These are phyloP conservation scores for Ectropis crepuscularia DNA, from an alignment of 2,888 invertebrate genomes.

Conservation along the genomic window DNA sequence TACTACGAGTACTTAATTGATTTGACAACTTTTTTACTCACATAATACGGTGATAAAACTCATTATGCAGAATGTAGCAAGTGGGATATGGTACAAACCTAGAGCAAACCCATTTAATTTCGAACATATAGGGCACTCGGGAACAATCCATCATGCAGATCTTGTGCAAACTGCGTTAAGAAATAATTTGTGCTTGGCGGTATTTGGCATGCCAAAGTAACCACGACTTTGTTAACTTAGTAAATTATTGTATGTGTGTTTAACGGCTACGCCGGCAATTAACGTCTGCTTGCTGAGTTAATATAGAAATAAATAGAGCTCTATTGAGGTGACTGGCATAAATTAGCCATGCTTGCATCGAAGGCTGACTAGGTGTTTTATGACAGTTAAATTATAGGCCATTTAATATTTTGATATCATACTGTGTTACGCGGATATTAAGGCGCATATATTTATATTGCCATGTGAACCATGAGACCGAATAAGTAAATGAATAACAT, in stretches of 20 bases:
- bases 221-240: constrained; percentile 6
- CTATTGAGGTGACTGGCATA: constrained; percentile 34
- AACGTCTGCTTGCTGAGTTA: constrained; percentile 32
- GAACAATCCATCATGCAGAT: constrained; percentile 16
- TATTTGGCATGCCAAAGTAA: background rate
- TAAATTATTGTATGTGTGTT: constrained; percentile 17
- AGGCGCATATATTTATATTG: no score
- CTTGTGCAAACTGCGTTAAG: constrained; percentile 21
- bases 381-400: constrained; percentile 33
- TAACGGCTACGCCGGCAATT: constrained; percentile 22
- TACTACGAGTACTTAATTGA: no score
- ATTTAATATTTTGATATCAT: constrained; percentile 37
- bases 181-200: constrained; percentile 11
- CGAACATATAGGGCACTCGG: constrained; percentile 10
- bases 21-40: no score
- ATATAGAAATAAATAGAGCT: constrained; percentile 31
- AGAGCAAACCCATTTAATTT: constrained; percentile 8
- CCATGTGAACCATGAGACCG: no score
- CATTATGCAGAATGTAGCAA: no score
- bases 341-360: constrained; percentile 24
- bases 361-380: constrained; percentile 33
- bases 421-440: constrained; percentile 27
- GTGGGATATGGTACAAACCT: background rate
- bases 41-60: no score
- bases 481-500: no score